A percentile compares a stretch with the other conserved stretches of the same genome.
Conservation (phyloP, 2,113 vertebrate genomes). For the Elachura formosa region DNA sequence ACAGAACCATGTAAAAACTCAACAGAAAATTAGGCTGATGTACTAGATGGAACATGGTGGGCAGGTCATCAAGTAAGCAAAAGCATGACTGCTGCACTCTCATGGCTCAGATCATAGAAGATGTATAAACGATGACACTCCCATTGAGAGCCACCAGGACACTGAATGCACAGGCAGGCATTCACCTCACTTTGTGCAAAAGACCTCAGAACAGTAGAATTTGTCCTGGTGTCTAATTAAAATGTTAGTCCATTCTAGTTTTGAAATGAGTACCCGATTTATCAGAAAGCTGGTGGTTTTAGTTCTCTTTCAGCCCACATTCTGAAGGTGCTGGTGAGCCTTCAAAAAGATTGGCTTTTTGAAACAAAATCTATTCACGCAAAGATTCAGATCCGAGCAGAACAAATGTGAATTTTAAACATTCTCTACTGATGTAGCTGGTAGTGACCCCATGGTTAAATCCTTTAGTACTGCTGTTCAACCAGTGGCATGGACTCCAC, state of each 20-base stretch:
- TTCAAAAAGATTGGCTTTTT: neutral
- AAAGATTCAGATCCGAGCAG: neutral
- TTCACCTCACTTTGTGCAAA: neutral
- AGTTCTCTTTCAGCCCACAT: neutral
- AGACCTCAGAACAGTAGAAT: neutral
- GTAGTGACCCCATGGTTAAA: neutral
- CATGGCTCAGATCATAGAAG: neutral
- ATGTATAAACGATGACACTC: neutral
- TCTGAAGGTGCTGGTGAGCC: neutral
- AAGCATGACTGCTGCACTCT: neutral
- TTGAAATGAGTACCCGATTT: neutral
- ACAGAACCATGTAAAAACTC: neutral
- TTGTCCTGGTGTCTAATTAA: neutral
- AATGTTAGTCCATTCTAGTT: neutral
- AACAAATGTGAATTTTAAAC: neutral
- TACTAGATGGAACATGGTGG: neutral
- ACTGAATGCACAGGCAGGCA: neutral
- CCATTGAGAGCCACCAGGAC: neutral
- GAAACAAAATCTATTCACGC: neutral
- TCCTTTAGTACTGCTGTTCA: neutral
- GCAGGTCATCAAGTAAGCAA: neutral
- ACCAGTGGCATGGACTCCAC: accelerated
- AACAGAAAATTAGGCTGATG: neutral
- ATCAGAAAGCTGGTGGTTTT: neutral
- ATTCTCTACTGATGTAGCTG: neutral